Percentiles rank a stretch among this genome's conserved stretches.
These are phyloP conservation scores for Apeira syringaria DNA, from an alignment of 2,888 invertebrate species.

Conservation along the genomic window DNA sequence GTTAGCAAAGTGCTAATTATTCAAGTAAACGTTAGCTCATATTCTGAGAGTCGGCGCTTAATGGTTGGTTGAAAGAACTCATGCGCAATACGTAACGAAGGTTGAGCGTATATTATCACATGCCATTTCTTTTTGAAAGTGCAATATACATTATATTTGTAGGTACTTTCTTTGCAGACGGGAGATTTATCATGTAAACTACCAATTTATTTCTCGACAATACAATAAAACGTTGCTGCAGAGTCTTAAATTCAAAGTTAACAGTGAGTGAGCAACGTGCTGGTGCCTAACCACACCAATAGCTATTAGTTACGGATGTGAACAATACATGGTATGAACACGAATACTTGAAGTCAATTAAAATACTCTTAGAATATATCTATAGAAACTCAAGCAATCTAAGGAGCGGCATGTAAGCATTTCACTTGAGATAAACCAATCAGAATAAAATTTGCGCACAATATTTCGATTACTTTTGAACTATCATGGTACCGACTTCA, in stretches of 20 bases:
- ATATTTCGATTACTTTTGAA: too few relatives aligned
- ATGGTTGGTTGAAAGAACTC: neutral
- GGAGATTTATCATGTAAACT: conserved; percentile 2
- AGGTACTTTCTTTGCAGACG: conserved; percentile 18
- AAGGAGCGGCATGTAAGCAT: too few relatives aligned
- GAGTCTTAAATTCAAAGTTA: neutral
- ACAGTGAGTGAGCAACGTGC: neutral
- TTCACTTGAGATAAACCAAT: too few relatives aligned
- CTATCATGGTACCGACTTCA: too few relatives aligned
- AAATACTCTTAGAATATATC: too few relatives aligned
- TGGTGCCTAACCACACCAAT: too few relatives aligned
- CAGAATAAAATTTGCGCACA: too few relatives aligned
- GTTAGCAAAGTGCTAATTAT: conserved; percentile 14
- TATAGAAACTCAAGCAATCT: too few relatives aligned
- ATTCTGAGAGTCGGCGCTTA: conserved; percentile 9
- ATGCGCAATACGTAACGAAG: conserved; percentile 18
- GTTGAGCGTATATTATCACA: conserved; percentile 19
- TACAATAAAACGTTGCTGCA: neutral
- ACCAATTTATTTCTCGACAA: neutral
- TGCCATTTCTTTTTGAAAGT: conserved; percentile 28
- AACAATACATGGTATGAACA: too few relatives aligned
- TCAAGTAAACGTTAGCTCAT: conserved; percentile 24
- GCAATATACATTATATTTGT: conserved; percentile 18
- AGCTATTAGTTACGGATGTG: too few relatives aligned
- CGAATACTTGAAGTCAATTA: too few relatives aligned